These are phyloP conservation scores for Notechis scutatus DNA, from an alignment of 2,113 vertebrate species.

Conservation along the genomic window DNA sequence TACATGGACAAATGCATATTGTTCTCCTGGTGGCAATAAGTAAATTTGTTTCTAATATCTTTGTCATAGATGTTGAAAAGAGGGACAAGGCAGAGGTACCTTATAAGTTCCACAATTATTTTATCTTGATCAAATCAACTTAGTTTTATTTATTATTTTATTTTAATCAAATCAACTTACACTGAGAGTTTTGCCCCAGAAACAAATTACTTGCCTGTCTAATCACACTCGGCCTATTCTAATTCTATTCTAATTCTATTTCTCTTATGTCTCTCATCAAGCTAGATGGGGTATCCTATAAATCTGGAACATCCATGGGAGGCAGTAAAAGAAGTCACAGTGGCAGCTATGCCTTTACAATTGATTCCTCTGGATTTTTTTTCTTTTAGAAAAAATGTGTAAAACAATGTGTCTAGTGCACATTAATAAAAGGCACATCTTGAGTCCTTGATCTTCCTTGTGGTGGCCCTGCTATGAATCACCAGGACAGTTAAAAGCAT, in stretches of 20 bases:
- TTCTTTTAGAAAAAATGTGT: neutral
- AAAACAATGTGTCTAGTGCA: neutral
- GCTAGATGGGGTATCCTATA: neutral
- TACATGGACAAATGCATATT: neutral
- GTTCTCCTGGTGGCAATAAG: neutral
- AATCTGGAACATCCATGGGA: neutral
- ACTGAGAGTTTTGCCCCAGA: neutral
- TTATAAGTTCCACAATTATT: neutral
- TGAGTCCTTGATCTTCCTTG: neutral
- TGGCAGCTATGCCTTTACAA: neutral
- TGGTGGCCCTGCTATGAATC: accelerated
- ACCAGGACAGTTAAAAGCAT: neutral
- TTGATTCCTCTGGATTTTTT: neutral
- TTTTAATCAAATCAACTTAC: neutral
- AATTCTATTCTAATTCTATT: neutral
- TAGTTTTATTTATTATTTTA: neutral
- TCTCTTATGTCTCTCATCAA: neutral
- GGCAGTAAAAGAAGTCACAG: neutral
- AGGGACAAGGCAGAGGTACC: neutral
- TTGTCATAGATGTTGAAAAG: neutral
- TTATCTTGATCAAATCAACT: neutral
- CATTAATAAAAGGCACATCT: neutral
- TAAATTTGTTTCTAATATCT: neutral
- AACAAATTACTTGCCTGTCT: neutral
- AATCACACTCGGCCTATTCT: neutral